phyloP scores from a whole-genome alignment of 2,888 invertebrate genomes.

The Cataglyphis livida region DNA sequence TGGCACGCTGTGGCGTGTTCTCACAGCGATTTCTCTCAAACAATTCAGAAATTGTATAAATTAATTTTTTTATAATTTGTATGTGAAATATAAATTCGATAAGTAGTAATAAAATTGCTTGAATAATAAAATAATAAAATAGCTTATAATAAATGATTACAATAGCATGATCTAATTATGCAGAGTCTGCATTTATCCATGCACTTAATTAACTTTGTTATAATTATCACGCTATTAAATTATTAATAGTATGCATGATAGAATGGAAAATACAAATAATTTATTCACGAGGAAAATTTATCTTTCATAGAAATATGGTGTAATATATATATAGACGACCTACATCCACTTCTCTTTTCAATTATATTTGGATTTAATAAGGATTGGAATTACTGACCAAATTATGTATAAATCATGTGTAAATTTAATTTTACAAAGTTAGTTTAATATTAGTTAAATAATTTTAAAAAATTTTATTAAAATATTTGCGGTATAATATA shows the following conservation, averaged over 20 bases:
- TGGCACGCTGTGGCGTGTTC: not conserved
- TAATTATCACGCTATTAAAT: slow-evolving; percentile 50
- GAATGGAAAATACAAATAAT: slow-evolving; percentile 40
- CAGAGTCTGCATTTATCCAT: slow-evolving; percentile 23
- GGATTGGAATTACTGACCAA: not conserved
- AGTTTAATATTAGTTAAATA: not conserved
- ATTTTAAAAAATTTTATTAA: slow-evolving; percentile 16
- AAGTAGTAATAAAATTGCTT: not conserved
- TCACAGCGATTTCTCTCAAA: not conserved
- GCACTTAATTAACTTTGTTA: slow-evolving; percentile 36
- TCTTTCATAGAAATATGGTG: slow-evolving; percentile 27
- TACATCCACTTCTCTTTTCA: slow-evolving; percentile 25
- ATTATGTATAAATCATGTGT: slow-evolving; percentile 17
- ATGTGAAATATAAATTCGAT: not conserved
- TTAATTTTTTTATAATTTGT: not conserved
- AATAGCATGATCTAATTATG: slow-evolving; percentile 44
- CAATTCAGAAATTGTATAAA: not conserved
- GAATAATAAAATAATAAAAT: slow-evolving; percentile 8
- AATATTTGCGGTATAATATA: slow-evolving; percentile 9
- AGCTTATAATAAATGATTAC: slow-evolving; percentile 44
- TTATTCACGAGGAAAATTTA: slow-evolving; percentile 37
- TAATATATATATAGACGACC: not conserved
- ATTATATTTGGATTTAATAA: slow-evolving; percentile 7
- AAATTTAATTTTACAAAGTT: slow-evolving; percentile 14
- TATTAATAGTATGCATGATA: slow-evolving; percentile 41